Evolutionary conservation across 2,888 invertebrate genomes (phyloP).

Genomic region (Dexiosoma caninum): DNA sequence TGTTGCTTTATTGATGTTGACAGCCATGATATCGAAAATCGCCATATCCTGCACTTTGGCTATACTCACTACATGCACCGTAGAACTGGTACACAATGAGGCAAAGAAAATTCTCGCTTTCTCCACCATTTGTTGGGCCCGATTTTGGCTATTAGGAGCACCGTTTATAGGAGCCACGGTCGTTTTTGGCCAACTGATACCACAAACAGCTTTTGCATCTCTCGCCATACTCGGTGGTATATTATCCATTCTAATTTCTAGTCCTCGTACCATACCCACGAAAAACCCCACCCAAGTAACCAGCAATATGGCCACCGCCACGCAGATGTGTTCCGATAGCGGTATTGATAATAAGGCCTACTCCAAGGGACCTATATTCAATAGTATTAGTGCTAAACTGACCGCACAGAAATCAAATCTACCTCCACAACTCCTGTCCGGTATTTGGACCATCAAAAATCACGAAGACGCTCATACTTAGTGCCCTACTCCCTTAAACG

Average conservation of each 20-base stretch:
- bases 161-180: constrained; percentile 77
- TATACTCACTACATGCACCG: constrained; percentile 77
- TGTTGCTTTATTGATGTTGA: constrained; percentile 75
- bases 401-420: constrained; percentile 74
- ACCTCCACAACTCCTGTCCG: constrained; percentile 77
- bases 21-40: constrained; percentile 78
- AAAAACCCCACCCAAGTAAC: constrained; percentile 65
- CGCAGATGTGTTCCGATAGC: constrained; percentile 64
- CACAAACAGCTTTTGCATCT: constrained; percentile 76
- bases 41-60: constrained; percentile 77
- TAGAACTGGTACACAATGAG: constrained; percentile 76
- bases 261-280: constrained; percentile 75
- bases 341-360: constrained; percentile 72
- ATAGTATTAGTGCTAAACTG: constrained; percentile 70
- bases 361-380: constrained; percentile 83
- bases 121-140: constrained; percentile 78
- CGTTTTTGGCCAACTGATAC: constrained; percentile 76
- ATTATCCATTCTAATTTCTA: constrained; percentile 73
- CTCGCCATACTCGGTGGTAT: constrained; percentile 76
- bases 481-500: background rate
- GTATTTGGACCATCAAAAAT: constrained; percentile 77
- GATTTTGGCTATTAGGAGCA: constrained; percentile 77
- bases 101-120: constrained; percentile 76
- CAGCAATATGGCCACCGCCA: constrained; percentile 62
- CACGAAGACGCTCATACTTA: constrained; percentile 69